Evolutionary conservation across 2,888 invertebrate species (phyloP).

Genomic region (Macrophya annulata): DNA sequence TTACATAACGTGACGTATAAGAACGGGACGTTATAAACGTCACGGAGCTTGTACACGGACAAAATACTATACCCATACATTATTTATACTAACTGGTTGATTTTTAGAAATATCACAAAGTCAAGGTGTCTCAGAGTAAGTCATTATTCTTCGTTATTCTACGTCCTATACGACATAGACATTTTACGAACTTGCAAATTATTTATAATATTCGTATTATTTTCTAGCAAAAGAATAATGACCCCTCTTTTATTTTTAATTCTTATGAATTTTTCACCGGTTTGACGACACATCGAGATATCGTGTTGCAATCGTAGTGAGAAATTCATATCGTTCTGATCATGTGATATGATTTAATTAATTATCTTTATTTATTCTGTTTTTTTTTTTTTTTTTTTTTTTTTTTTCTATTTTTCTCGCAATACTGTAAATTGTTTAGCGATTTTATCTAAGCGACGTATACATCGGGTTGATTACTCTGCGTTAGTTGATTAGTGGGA

Average conservation of each 20-base stretch:
- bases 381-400: background rate
- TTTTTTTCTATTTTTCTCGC: background rate
- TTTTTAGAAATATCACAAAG: constrained; percentile 13
- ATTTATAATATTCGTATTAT: background rate
- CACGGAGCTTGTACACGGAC: constrained; percentile 11
- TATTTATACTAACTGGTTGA: background rate
- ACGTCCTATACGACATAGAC: background rate
- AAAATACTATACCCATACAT: background rate
- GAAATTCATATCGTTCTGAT: background rate
- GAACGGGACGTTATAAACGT: constrained; percentile 44
- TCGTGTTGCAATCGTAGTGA: background rate
- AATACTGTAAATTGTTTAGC: constrained; percentile 10
- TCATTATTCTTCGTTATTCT: background rate
- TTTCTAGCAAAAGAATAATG: background rate
- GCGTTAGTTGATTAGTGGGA: constrained; percentile 42
- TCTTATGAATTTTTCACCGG: background rate
- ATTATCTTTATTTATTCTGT: no score
- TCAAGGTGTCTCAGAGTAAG: background rate
- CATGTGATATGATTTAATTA: background rate
- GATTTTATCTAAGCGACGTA: constrained; percentile 7
- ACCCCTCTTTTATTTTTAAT: background rate
- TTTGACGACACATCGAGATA: background rate
- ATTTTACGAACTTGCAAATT: background rate
- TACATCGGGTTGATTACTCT: constrained; percentile 25
- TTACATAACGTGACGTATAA: constrained; percentile 49